These are phyloP conservation scores for Pachypeltis micranthus DNA, from an alignment of 1,140 invertebrate genomes.

Conservation along the genomic window DNA sequence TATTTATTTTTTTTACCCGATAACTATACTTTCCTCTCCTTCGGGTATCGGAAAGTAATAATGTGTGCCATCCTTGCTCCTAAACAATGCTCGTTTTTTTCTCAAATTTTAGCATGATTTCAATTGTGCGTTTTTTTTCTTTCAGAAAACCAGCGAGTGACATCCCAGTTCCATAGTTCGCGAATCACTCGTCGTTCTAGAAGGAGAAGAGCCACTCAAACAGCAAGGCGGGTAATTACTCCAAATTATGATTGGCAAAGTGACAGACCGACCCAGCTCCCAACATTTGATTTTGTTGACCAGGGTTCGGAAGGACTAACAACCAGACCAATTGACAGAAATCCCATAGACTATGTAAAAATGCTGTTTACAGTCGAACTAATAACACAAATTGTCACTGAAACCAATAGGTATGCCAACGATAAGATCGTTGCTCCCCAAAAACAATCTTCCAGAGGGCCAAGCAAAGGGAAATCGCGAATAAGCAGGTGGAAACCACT, in stretches of 20 bases:
- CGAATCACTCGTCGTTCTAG: not conserved
- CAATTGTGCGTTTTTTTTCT: not conserved
- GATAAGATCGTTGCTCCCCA: not conserved
- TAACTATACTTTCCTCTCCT: too few species aligned
- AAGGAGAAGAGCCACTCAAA: not conserved
- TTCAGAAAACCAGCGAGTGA: not conserved
- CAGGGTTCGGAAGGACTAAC: not conserved
- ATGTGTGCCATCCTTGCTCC: too few species aligned
- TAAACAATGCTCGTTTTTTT: too few species aligned
- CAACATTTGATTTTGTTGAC: not conserved
- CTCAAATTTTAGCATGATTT: too few species aligned
- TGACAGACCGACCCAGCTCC: not conserved
- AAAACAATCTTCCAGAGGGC: too few species aligned
- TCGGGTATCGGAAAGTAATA: too few species aligned
- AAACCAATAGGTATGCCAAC: conserved; percentile 7
- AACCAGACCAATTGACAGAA: not conserved
- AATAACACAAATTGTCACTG: not conserved
- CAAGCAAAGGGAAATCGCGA: too few species aligned
- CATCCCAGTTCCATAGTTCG: not conserved
- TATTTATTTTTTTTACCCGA: too few species aligned
- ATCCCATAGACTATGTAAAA: conserved; percentile 5
- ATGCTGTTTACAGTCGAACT: not conserved
- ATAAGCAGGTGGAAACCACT: conserved; percentile 11
- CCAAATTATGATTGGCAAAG: not conserved
- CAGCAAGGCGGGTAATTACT: not conserved